Evolutionary conservation across 2,797 vertebrate species (phyloP), one percentile per base, ranked within the genome.

Genomic region (Euthynnus affinis): DNA sequence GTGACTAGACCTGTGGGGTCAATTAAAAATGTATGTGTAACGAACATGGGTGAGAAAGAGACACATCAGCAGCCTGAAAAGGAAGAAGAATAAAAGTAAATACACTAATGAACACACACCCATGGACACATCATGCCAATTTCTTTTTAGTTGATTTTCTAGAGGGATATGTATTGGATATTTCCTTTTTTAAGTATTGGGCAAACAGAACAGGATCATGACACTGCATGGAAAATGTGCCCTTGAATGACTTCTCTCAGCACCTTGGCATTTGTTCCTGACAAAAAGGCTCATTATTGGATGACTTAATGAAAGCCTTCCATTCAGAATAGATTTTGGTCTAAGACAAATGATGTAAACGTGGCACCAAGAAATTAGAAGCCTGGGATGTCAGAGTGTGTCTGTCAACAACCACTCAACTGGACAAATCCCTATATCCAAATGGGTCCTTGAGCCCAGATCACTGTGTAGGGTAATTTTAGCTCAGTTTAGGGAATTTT

Each of bases 281-380:
- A 94, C 88, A 87, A 91, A 92, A 91, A 91, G 87, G 80, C 88
- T 92, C 91, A 93, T 95, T 92, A 94, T 91, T 89, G 90, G 85
- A 92, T 87, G 87, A 92, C 90, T 94, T 92, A 93, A 92, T 91
- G 89, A 90, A 89, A 93, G 90, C 74, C 73, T 91, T 93, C 90
- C 82, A 87, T 90, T 93, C 89, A 87, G 76, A 92, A 93, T 92
- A 88, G 90, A 93, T 92, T 89, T 87, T 60, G 61, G 76, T 82
- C 82, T 25, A 85, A 89, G 90, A 91, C 88, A 91, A 93, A 93
- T 87, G 83, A 89, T 75, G 78, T 75, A 80, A 71, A 88, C 60
- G 53, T 83, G 84, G 80, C 81, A 86, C 69, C 55, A 60, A 87
- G 86, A 88, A 93, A 91, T 92, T 87, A 88, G 86, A 90, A 85